Evolutionary conservation across 23 tunicate genomes (phyloP), one percentile per base, ranked within the genome.

Genomic region (Aplidium turbinatum): DNA sequence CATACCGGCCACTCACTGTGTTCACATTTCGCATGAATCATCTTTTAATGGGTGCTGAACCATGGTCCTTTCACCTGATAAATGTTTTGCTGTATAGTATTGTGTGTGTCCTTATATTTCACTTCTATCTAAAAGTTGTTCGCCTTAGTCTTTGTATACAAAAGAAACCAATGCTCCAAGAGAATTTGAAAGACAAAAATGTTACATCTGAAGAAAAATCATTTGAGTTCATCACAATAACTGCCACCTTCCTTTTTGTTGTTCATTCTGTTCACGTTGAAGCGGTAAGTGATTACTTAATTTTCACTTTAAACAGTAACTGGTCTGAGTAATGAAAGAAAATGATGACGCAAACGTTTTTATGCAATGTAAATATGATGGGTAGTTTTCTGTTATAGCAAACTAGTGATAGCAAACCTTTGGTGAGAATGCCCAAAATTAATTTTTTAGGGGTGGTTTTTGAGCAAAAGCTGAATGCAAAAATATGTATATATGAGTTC

Each of bases 1-100:
- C 97, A 29, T 91, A 91, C 42, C 90, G 97, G 1, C 97, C 97
- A 0, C 68, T 91, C 69, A 91, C 97, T 70, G 87, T 81, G 33
- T 52, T 84, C 5, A 84, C 97, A 4, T 91, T 76, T 70, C 71
- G 78, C 22, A 32, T 91, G 38, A 91, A 91, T 67, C 56, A 79
- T 63, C 33, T 73, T 50, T 4, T 91, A 3, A 84, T 78, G 47
- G 97, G 97, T 22, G 23, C 38, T 18, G 72, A 73, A 31, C 73
- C 97, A 32, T 69, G 61, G 72, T 84, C 90, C 0, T 91, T 45
- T 60, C 97, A 91, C 75, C 19, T 84, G 0, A 35, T 91, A 16
- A 91, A 91, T 38, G 78, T 78, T 58, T 7, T 91, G 22, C 66
- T 91, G 20, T 39, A 91, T 68, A 25, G 68, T 24, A 0, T 79